Evolutionary conservation across 2,888 invertebrate genomes (phyloP).

Genomic region (Sarcophaga variegata): DNA sequence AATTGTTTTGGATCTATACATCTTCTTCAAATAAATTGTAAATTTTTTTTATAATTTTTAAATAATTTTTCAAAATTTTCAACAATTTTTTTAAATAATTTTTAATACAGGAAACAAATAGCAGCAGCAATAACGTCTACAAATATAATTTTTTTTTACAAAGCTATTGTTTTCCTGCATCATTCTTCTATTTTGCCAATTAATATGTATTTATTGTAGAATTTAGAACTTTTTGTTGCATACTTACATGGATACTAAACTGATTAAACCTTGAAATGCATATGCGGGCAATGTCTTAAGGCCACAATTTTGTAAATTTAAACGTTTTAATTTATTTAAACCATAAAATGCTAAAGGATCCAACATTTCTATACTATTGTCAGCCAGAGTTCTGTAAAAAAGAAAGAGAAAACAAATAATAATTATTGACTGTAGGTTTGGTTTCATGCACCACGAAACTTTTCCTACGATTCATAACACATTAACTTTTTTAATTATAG

Average conservation of each 20-base stretch:
- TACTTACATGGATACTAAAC: constrained; percentile 82
- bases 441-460: not conserved
- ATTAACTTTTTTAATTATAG: constrained; percentile 26
- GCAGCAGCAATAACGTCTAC: too few species aligned
- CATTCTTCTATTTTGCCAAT: too few species aligned
- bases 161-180: too few species aligned
- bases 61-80: too few species aligned
- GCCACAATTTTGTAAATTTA: constrained; percentile 82
- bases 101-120: too few species aligned
- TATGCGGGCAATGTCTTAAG: constrained; percentile 81
- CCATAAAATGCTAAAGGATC: constrained; percentile 85
- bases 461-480: not conserved
- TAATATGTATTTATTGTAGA: not conserved
- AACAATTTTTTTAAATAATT: too few species aligned
- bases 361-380: constrained; percentile 88
- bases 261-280: constrained; percentile 80
- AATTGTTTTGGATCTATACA: too few species aligned
- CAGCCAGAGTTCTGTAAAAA: constrained; percentile 84
- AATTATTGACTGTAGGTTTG: not conserved
- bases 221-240: not conserved
- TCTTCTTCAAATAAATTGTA: too few species aligned
- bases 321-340: constrained; percentile 81
- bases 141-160: too few species aligned
- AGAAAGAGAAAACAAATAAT: constrained; percentile 3
- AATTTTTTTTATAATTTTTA: too few species aligned